Conservation (phyloP, 2,797 vertebrate genomes). For the Rhodeus uyekii region DNA sequence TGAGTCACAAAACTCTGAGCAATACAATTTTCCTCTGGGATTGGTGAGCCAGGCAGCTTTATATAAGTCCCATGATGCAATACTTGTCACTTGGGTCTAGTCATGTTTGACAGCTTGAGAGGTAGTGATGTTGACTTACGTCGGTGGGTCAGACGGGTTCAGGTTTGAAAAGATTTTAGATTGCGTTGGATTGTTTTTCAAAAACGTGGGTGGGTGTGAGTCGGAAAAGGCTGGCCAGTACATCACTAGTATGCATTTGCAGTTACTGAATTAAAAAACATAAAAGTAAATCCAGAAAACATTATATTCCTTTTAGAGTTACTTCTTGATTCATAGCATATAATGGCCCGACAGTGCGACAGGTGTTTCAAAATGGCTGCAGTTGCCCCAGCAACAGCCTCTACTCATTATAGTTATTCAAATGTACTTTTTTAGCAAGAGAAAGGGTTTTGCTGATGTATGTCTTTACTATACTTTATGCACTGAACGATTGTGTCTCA, state of each 20-base stretch:
- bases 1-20: conserved; percentile 13
- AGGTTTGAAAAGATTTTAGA: conserved; percentile 34
- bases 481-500: conserved; percentile 66
- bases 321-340: not conserved
- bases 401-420: conserved; percentile 30
- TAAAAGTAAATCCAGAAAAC: not conserved
- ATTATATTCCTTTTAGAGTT: not conserved
- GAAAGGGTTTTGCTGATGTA: not conserved
- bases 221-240: not conserved
- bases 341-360: conserved; percentile 25
- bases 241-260: not conserved
- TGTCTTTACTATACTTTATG: not conserved
- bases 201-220: not conserved
- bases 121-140: conserved; percentile 33
- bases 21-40: conserved; percentile 20
- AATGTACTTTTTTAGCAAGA: conserved; percentile 28
- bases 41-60: not conserved
- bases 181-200: conserved; percentile 23
- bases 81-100: conserved; percentile 22
- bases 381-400: conserved; percentile 45
- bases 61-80: conserved; percentile 31
- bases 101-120: conserved; percentile 32
- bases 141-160: conserved; percentile 10
- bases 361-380: conserved; percentile 48
- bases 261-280: not conserved